Conservation (phyloP, 2,113 vertebrate genomes). For the Seriola quinqueradiata region DNA sequence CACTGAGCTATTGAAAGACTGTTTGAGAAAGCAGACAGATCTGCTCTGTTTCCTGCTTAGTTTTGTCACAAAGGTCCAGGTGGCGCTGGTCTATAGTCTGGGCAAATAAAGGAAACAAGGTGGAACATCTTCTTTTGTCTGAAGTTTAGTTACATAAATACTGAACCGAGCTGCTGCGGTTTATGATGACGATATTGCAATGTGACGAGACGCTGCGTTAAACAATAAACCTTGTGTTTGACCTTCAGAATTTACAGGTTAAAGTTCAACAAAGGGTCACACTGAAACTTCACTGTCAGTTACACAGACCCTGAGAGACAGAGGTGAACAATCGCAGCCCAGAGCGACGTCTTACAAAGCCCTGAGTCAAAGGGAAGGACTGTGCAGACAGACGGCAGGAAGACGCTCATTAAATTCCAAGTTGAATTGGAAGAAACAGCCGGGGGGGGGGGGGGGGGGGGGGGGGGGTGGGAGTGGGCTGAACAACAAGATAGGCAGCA, state of each 20-base stretch:
- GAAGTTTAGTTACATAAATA: neutral
- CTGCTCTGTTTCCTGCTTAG: constrained; percentile 12
- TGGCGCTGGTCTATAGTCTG: constrained; percentile 12
- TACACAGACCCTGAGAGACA: neutral
- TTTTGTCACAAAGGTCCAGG: constrained; percentile 55
- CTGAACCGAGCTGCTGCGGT: neutral
- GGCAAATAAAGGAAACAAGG: constrained; percentile 24
- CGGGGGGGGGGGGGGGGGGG: constrained; percentile 15
- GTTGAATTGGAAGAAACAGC: constrained; percentile 20
- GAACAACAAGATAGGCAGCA: neutral
- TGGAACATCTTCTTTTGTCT: constrained; percentile 11
- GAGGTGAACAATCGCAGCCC: neutral
- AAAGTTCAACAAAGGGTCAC: neutral
- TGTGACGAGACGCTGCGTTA: neutral
- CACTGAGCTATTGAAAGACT: constrained; percentile 7
- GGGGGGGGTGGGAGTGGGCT: too few relatives aligned
- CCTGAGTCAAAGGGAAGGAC: neutral
- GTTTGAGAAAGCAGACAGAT: constrained; percentile 23
- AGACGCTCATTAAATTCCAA: constrained; percentile 35
- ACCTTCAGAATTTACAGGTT: neutral
- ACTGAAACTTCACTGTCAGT: neutral
- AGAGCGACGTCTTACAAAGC: neutral
- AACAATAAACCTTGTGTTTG: neutral
- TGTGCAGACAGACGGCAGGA: constrained; percentile 31
- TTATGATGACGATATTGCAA: neutral